phyloP scores from a whole-genome alignment of 2,113 vertebrate genomes.

The Micronycteris hirsuta region DNA sequence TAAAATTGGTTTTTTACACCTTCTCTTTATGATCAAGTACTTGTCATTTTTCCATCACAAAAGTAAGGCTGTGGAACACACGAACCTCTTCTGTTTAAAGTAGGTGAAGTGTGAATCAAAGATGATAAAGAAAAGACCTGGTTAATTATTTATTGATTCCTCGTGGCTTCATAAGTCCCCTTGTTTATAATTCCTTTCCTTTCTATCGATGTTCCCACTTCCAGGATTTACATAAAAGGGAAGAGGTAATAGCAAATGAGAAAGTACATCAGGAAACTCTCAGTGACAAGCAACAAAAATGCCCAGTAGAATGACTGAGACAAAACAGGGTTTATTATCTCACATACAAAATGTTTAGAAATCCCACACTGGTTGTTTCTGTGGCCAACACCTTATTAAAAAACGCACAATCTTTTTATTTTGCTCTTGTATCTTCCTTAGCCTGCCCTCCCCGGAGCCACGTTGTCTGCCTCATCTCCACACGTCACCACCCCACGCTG shows the following conservation, averaged over 20 bases:
- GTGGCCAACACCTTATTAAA: neutral
- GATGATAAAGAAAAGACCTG: neutral
- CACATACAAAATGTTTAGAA: neutral
- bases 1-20: neutral
- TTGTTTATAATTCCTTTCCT: neutral
- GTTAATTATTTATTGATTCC: neutral
- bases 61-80: neutral
- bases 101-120: neutral
- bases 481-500: fast-evolving
- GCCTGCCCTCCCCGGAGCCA: neutral
- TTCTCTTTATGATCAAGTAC: neutral
- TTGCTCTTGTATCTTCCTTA: neutral
- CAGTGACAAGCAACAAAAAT: neutral
- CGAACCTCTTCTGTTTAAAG: neutral
- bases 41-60: neutral
- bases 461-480: fast-evolving
- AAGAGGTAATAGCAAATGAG: neutral
- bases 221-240: neutral
- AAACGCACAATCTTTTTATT: neutral
- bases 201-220: neutral
- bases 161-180: neutral
- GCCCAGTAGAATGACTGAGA: neutral
- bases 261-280: neutral
- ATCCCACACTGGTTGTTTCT: neutral
- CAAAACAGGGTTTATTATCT: neutral